Conservation (phyloP, 2,888 invertebrate genomes). For the Acheta domesticus region DNA sequence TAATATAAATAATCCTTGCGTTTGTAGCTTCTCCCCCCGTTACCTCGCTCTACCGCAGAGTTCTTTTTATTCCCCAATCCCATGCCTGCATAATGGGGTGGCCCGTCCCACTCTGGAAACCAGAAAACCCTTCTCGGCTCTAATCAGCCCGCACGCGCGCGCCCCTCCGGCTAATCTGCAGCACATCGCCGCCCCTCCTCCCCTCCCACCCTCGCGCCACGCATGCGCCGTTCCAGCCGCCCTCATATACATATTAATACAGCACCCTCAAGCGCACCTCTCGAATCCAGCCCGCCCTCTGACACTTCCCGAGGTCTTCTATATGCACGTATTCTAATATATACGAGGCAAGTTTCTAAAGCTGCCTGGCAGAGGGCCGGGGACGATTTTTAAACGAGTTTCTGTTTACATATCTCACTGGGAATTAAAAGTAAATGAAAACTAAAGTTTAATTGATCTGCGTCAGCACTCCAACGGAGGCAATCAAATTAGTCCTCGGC, state of each 20-base stretch:
- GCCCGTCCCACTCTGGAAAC: no score
- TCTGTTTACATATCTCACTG: slow-evolving; percentile 18
- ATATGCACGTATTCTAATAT: slow-evolving; percentile 7
- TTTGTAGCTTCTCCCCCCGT: no score
- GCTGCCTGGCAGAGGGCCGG: not conserved
- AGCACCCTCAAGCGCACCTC: not conserved
- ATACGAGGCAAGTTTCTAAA: not conserved
- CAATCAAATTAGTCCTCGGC: not conserved
- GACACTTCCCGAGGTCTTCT: not conserved
- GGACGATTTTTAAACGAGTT: slow-evolving; percentile 9
- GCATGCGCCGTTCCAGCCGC: not conserved
- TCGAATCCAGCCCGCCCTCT: not conserved
- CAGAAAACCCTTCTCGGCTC: no score
- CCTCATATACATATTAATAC: slow-evolving; percentile 7
- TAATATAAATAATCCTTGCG: no score
- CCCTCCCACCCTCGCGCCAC: no score
- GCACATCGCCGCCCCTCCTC: no score
- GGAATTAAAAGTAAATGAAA: slow-evolving; percentile 18
- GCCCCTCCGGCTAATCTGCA: no score
- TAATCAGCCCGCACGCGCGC: no score
- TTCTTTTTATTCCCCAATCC: no score
- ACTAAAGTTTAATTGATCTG: slow-evolving; percentile 9
- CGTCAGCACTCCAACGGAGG: not conserved
- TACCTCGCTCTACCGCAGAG: no score
- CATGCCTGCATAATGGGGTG: no score